Conservation (phyloP, 2,113 vertebrate genomes). For the Phyllostomus hastatus region DNA sequence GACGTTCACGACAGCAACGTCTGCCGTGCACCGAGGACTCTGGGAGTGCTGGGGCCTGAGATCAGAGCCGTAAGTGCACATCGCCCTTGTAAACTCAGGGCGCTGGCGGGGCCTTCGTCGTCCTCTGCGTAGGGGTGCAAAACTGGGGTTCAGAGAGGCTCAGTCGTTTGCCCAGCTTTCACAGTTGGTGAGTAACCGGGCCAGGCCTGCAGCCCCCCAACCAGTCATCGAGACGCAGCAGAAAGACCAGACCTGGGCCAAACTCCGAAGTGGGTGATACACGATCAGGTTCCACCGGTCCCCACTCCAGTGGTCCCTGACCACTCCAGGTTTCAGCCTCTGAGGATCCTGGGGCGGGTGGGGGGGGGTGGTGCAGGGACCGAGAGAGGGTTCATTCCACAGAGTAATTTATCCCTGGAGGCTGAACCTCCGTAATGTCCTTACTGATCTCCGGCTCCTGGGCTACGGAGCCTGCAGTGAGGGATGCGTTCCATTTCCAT, state of each 20-base stretch:
- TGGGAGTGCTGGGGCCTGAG: not conserved
- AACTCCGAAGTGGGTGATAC: not conserved
- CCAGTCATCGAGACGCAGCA: not conserved
- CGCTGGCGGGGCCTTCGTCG: accelerated
- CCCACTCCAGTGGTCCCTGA: not conserved
- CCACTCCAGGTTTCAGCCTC: not conserved
- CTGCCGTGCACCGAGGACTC: not conserved
- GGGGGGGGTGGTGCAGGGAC: not conserved
- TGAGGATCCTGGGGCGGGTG: not conserved
- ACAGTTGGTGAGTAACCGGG: not conserved
- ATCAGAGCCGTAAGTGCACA: not conserved
- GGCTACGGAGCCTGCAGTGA: slow-evolving; percentile 77
- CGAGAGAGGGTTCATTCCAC: slow-evolving; percentile 61
- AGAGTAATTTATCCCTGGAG: slow-evolving; percentile 71
- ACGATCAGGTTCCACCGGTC: not conserved
- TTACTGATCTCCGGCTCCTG: slow-evolving; percentile 69
- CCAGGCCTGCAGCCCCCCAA: not conserved
- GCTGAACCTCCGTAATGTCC: slow-evolving; percentile 60
- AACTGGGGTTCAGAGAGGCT: no score
- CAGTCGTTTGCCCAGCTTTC: not conserved
- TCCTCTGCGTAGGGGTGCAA: not conserved
- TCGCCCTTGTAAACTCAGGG: not conserved
- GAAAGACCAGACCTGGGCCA: not conserved
- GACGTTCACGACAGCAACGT: not conserved
- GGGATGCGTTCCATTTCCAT: slow-evolving; percentile 77